Base-by-base conservation (phyloP, 30 jellyfish, hydroid and myxozoan species). In the Cassiopea xamachana region DNA sequence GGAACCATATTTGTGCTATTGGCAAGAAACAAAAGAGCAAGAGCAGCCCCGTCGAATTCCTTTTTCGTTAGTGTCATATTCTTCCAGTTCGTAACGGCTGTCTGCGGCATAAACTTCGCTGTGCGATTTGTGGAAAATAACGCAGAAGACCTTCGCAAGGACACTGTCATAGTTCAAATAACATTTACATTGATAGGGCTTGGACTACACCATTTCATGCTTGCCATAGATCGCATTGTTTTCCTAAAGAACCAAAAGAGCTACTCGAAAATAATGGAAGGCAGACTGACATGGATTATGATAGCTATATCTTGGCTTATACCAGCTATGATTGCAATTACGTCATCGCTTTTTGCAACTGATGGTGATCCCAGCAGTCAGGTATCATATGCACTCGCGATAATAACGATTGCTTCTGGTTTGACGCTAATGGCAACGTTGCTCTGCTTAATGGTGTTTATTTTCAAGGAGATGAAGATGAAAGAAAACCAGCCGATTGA, bases 161-260 rank as follows among this genome's bases (percentile, higher is more conserved):
- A 90, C 97, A 80, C 93, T 7, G 97, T 90, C 19, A 90, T 90
- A 51, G 97, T 90, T 43, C 97, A 90, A 46, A 84, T 90, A 48
- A 84, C 97, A 14, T 90, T 90, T 77, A 80, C 97, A n/a, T 72
- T 80, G 59, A 84, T 90, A 43, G 97, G 97, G 3, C 76, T 90
- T 0, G 91, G 91, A 6, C 79, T 90, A 73, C 87, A 70, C 70
- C 92, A 80, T 18, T 76, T 90, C 79, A 90, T 90, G 97, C 70
- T 90, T 50, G 78, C 97, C 19, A 58, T 90, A 1, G 97, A 90
- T 75, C 88, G 97, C 2, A 77, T 90, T 48, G 68, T 90, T 6
- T 61, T 89, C n/a, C 61, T 77, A 18, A 51, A 71, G 91, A 77
- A 71, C 77, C 90, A 74, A 44, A 84, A 60, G 39, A 48, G 86